Evolutionary conservation across 92 coral and sea anemone species (phyloP).

Genomic region (Meandrina meandrites): DNA sequence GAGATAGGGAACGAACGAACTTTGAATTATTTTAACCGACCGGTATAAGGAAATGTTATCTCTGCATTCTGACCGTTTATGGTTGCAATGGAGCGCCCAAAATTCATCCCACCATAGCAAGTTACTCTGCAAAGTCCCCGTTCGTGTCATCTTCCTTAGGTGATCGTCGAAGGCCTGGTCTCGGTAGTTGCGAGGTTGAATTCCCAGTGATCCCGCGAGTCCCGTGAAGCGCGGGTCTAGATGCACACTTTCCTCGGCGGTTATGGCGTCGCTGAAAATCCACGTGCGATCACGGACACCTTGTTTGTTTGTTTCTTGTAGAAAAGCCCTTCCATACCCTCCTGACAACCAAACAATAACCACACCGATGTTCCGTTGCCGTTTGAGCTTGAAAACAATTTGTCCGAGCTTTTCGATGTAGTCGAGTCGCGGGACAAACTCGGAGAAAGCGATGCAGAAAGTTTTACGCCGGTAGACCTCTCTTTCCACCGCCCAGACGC

Average conservation of each 20-base stretch:
- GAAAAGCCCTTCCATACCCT: conserved; percentile 62
- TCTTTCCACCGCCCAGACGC: conserved; percentile 70
- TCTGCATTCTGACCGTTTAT: background rate
- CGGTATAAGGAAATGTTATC: background rate
- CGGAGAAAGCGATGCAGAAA: conserved; percentile 75
- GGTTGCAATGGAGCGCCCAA: background rate
- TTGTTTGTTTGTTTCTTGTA: conserved; percentile 64
- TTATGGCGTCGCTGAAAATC: conserved; percentile 69
- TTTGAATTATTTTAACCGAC: background rate
- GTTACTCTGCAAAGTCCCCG: background rate
- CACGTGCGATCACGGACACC: conserved; percentile 68
- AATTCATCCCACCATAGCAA: background rate
- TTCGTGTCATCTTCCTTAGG: background rate
- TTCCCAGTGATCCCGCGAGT: conserved; percentile 63
- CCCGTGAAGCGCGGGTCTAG: conserved; percentile 51
- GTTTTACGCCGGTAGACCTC: conserved; percentile 64
- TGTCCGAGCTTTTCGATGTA: conserved; percentile 51
- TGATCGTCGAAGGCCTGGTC: conserved; percentile 4
- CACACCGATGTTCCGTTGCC: conserved; percentile 60
- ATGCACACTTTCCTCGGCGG: conserved; percentile 58
- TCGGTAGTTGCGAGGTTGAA: conserved; percentile 30
- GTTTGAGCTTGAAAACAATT: conserved; percentile 65
- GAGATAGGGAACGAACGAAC: conserved; percentile 14
- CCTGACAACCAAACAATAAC: conserved; percentile 69
- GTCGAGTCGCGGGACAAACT: conserved; percentile 66